Base-by-base conservation (phyloP, 2,888 invertebrate genomes). In the Eurois occulta region DNA sequence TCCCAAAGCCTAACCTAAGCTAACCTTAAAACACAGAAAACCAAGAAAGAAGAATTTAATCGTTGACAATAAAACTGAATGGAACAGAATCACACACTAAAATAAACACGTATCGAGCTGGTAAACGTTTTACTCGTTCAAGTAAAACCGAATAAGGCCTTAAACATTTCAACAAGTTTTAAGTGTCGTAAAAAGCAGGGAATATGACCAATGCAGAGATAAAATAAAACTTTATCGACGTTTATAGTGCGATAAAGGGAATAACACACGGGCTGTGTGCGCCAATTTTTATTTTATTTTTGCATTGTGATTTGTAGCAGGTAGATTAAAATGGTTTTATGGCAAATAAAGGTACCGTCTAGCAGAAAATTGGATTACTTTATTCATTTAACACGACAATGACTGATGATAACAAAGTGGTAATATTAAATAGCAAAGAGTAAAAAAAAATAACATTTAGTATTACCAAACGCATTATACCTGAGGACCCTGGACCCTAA, bases 151-250 rank as follows among this genome's bases (percentile, higher is more conserved):
- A 76, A 81, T 72, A 85, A 83, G 81, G 76, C 43, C 52, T 84
- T 78, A 79, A 84, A 85, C 76, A 86, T 87, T 86, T 88, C 77
- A 83, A 84, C 81, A 82, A 83, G 80, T 83, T 87, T 90, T 81
- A 84, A 76, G 48, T 68, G 65, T 81, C 81, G 81, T 90, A 89
- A 91, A 91, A 90, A 87, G 80, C 80, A 77, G 76, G 80, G 81
- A 81, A 87, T 87, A 87, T 88, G 87, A 80, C 84, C 84, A 82
- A 86, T 85, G 74, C 75, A 72, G 60, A 78, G 78, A 87, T 89
- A 86, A 87, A 86, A 89, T 90, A 90, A 91, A 90, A 90, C 82
- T 90, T 90, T 90, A 90, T 90, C 78, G 86, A 78, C 75, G 58
- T 81, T 81, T 78, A 85, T 84, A 75, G 68, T 72, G 69, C 67